Evolutionary conservation across 2,113 vertebrate genomes (phyloP), one percentile per base, ranked within the genome.

Genomic region (Gavia stellata): DNA sequence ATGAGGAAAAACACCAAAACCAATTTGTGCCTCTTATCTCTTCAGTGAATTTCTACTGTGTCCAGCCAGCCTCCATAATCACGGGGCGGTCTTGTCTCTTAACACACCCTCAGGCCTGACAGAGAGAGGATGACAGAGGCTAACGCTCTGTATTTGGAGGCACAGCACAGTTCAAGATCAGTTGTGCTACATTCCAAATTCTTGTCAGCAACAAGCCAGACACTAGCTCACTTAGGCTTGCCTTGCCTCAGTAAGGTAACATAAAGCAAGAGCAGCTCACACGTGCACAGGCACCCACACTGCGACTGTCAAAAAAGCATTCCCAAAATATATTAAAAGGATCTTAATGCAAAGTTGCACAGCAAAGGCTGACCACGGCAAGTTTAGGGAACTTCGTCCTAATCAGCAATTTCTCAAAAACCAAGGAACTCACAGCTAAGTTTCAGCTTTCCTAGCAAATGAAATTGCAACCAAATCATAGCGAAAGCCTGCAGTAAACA

Each of bases 261-360:
- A 20, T 3, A 49, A 2, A 71, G 63, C 75, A 61, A 34, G 0
- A 63, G 71, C 40, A 61, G 40, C 40, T 53, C 53, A 38, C 47
- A 24, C 1, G 6, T 1, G 1, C 40, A 33, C 28, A 88, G 17
- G 20, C 17, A 71, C 44, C 13, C 7, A 3, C 17, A 19, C 4
- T 36, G 16, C 34, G 61, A 67, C 4, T 28, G 23, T 28, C 25
- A 38, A 65, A 78, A 58, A 49, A 66, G 1, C 20, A 52, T 26
- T 70, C 72, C 53, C 33, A 52, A 73, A 79, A 70, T 2, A 3
- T 3, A 83, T 18, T 71, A 21, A 50, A 88, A 70, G 8, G 23
- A 53, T 20, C 38, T n/a, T 55, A 73, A 45, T 10, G 17, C 61
- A 45, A 63, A 89, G 12, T 16, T 86, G 38, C 42, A 33, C 28